phyloP scores from a whole-genome alignment of 2,113 vertebrate species.

The Taxidea taxus region DNA sequence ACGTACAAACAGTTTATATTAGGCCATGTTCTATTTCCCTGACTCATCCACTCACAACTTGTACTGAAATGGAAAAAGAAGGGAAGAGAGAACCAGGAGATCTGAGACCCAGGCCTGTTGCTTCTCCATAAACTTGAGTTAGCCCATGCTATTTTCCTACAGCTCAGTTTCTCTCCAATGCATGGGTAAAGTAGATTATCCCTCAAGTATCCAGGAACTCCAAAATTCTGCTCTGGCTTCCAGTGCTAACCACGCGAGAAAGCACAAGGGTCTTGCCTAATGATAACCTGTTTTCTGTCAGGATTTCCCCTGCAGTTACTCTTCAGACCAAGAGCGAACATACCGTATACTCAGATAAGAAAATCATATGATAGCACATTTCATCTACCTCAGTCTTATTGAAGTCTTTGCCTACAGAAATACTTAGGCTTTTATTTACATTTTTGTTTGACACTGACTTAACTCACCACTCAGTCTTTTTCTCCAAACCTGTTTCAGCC shows the following conservation, averaged over 20 bases:
- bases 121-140: neutral
- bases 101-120: neutral
- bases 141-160: neutral
- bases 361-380: neutral
- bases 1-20: slow-evolving; percentile 35
- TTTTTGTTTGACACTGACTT: neutral
- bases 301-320: neutral
- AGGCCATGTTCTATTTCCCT: neutral
- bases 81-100: neutral
- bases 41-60: neutral
- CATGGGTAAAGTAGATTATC: neutral
- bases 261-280: neutral
- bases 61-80: neutral
- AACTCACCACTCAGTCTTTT: neutral
- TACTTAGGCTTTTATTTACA: neutral
- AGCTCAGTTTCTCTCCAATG: neutral
- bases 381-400: neutral
- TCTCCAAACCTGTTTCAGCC: neutral
- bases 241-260: neutral
- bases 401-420: neutral
- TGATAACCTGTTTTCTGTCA: neutral
- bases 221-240: neutral
- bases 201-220: neutral
- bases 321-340: neutral
- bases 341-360: neutral